Evolutionary conservation across 2,797 vertebrate genomes (phyloP).

Genomic region (Adrianichthys oophorus): DNA sequence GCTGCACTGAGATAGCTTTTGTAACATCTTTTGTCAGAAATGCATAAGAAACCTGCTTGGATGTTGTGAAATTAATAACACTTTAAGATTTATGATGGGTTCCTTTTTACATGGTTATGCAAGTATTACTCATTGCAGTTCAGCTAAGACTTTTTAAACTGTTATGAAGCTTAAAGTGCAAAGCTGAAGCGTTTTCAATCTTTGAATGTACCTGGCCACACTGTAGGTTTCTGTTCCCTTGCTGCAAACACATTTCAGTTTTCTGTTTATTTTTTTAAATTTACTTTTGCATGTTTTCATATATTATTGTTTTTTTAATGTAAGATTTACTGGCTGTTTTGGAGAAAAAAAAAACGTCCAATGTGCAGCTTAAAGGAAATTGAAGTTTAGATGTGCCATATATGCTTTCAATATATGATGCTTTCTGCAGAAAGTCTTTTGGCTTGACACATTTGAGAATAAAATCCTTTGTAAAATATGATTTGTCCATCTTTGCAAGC

Average conservation of each 20-base stretch:
- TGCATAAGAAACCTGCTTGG: constrained; percentile 37
- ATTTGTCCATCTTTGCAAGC: constrained; percentile 56
- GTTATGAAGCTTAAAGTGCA: constrained; percentile 25
- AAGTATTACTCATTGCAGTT: constrained; percentile 40
- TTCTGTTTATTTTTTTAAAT: constrained; percentile 2
- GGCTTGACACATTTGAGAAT: constrained; percentile 34
- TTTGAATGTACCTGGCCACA: constrained; percentile 11
- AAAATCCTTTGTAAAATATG: constrained; percentile 33
- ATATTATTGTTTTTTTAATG: constrained; percentile 25
- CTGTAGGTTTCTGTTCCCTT: constrained; percentile 29
- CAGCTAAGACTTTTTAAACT: constrained; percentile 26
- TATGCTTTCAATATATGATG: constrained; percentile 25
- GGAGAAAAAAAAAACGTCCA: constrained; percentile 19
- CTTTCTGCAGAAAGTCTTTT: constrained; percentile 27
- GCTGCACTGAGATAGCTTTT: constrained; percentile 84
- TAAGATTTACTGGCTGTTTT: constrained; percentile 28
- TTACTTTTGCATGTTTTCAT: constrained; percentile 49
- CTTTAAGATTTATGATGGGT: constrained; percentile 40
- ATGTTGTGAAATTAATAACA: constrained; percentile 45
- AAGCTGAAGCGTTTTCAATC: constrained; percentile 7
- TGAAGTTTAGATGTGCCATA: constrained; percentile 44
- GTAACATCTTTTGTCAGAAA: constrained; percentile 41
- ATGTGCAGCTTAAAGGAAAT: constrained; percentile 35
- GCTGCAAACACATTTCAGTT: constrained; percentile 34
- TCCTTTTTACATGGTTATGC: constrained; percentile 36